Conservation (phyloP, 2,113 vertebrate species). For the Panurus biarmicus region DNA sequence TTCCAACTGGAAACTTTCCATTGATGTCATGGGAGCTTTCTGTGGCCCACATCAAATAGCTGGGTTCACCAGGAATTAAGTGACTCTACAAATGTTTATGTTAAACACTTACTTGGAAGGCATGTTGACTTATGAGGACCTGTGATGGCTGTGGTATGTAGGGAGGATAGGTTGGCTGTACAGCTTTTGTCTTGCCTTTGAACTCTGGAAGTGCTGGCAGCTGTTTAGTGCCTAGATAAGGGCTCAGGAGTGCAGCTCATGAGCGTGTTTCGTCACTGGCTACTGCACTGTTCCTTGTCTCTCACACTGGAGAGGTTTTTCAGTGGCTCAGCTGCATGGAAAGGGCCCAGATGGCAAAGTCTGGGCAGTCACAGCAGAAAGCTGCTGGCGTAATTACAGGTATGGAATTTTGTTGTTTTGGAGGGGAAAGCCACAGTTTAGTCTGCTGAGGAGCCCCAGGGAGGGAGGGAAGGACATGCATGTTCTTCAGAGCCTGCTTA, state of each 20-base stretch:
- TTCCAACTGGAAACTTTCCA: conserved; percentile 26
- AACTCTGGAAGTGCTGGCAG: not conserved
- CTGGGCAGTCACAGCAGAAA: not conserved
- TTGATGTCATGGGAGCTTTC: conserved; percentile 1
- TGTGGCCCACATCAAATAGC: not conserved
- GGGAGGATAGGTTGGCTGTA: not conserved
- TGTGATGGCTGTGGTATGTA: conserved; percentile 1
- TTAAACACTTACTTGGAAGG: conserved; percentile 31
- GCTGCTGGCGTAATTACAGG: not conserved
- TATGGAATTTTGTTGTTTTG: conserved; percentile 1
- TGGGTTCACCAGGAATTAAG: not conserved
- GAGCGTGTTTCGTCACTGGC: not conserved
- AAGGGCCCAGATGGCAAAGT: not conserved
- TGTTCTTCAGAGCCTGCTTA: not conserved
- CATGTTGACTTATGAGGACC: conserved; percentile 1
- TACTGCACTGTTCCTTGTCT: not conserved
- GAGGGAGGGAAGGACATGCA: not conserved
- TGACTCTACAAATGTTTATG: conserved; percentile 47
- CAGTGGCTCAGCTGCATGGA: not conserved
- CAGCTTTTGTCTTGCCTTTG: conserved; percentile 13
- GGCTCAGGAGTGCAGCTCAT: not conserved
- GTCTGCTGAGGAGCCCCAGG: conserved; percentile 31
- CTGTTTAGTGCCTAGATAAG: not conserved
- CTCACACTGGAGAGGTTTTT: not conserved
- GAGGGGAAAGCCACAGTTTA: conserved; percentile 52